Conservation (phyloP, 2,888 invertebrate genomes). For the Pterostichus niger region DNA sequence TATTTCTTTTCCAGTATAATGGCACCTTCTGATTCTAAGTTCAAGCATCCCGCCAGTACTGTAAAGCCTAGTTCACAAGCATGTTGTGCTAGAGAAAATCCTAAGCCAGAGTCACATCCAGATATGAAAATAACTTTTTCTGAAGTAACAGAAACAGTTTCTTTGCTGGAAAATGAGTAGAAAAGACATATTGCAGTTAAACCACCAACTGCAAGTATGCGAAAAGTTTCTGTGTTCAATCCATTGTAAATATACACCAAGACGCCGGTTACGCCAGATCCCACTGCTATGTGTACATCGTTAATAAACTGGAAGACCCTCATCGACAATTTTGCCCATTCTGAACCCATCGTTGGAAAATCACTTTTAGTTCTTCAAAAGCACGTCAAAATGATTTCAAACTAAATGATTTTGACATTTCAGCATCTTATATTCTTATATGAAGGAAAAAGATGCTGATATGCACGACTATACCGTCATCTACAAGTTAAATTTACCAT, state of each 20-base stretch:
- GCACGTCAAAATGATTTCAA: neutral
- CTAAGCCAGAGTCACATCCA: conserved; percentile 93
- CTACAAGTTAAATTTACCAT: conserved; percentile 53
- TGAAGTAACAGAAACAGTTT: conserved; percentile 70
- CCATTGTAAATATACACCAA: conserved; percentile 73
- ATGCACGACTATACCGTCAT: conserved; percentile 45
- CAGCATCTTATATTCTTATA: neutral
- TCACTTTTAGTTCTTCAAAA: neutral
- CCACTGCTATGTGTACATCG: conserved; percentile 74
- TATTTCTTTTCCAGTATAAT: conserved; percentile 76
- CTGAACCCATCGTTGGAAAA: conserved; percentile 68
- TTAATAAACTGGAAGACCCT: conserved; percentile 73
- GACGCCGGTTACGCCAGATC: conserved; percentile 74
- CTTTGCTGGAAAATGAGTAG: conserved; percentile 71
- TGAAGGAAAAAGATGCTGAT: neutral
- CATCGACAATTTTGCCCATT: conserved; percentile 67
- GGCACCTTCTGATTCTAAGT: conserved; percentile 82
- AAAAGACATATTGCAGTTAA: conserved; percentile 72
- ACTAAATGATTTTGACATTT: conserved; percentile 34
- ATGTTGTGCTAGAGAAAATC: conserved; percentile 85
- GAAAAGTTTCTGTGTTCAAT: conserved; percentile 71
- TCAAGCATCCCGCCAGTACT: conserved; percentile 89
- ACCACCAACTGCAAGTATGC: conserved; percentile 71
- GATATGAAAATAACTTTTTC: conserved; percentile 84
- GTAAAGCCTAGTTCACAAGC: conserved; percentile 82